Conservation (phyloP, 2,888 invertebrate genomes). For the Kuschelorhynchus macadamiae region DNA sequence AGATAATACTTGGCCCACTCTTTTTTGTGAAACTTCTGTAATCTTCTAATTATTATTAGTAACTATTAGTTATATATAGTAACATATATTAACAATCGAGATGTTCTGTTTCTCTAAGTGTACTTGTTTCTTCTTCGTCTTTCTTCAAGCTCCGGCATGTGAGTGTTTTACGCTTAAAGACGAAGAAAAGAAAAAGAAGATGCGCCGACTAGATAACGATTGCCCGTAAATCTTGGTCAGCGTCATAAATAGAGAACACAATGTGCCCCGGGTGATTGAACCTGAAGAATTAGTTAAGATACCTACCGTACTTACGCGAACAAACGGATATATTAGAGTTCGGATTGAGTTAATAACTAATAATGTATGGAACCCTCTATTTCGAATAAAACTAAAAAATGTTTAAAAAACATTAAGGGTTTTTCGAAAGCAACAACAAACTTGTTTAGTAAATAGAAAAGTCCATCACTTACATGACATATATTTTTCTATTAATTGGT, state of each 20-base stretch:
- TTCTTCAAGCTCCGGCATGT: slow-evolving; percentile 13
- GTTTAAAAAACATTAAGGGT: too few relatives aligned
- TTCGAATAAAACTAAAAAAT: too few relatives aligned
- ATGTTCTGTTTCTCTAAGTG: slow-evolving; percentile 3
- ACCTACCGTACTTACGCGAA: slow-evolving; percentile 49
- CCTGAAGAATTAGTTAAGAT: slow-evolving; percentile 50
- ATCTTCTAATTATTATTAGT: too few relatives aligned
- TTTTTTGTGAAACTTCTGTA: too few relatives aligned
- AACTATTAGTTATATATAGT: too few relatives aligned
- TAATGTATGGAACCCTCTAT: too few relatives aligned
- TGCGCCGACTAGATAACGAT: slow-evolving; percentile 60
- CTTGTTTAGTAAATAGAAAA: too few relatives aligned
- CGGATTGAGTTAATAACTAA: neutral
- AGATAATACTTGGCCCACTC: too few relatives aligned
- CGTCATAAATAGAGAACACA: slow-evolving; percentile 60
- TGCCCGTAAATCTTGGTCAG: slow-evolving; percentile 57
- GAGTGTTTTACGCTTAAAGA: slow-evolving; percentile 21
- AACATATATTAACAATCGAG: too few relatives aligned
- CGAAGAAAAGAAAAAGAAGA: slow-evolving; percentile 49
- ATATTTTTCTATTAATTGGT: too few relatives aligned
- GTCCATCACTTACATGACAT: too few relatives aligned
- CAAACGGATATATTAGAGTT: slow-evolving; percentile 45
- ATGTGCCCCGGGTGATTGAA: slow-evolving; percentile 59
- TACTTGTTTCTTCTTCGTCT: slow-evolving; percentile 8
- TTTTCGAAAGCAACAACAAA: too few relatives aligned